Evolutionary conservation across 2,797 vertebrate genomes (phyloP).

Genomic region (Carcharodon carcharias): DNA sequence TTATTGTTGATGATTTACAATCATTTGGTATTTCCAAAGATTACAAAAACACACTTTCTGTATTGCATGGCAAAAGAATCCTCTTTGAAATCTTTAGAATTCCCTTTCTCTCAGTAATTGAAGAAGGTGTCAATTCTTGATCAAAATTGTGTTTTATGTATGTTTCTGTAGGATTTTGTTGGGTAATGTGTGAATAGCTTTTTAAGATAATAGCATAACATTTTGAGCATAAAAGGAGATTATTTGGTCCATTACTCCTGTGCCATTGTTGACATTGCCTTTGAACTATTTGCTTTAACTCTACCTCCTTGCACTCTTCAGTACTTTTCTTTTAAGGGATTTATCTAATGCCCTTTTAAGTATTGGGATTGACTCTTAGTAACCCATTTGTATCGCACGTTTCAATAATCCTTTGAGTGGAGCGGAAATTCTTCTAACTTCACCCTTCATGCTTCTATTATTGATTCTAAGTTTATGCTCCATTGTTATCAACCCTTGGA

Average conservation of each 20-base stretch:
- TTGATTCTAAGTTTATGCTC: not conserved
- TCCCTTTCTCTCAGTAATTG: not conserved
- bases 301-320: too few relatives aligned
- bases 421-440: not conserved
- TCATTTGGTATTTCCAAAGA: not conserved
- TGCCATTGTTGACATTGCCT: too few relatives aligned
- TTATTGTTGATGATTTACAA: not conserved
- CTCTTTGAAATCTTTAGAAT: not conserved
- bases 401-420: not conserved
- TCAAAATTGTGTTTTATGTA: not conserved
- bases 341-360: not conserved
- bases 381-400: not conserved
- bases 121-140: not conserved
- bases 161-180: not conserved
- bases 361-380: not conserved
- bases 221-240: not conserved
- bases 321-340: too few relatives aligned
- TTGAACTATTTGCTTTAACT: too few relatives aligned
- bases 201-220: not conserved
- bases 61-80: not conserved
- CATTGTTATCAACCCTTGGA: not conserved
- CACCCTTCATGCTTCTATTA: not conserved
- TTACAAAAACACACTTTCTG: not conserved
- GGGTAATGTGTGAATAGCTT: not conserved
- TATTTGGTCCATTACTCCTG: too few relatives aligned